Evolutionary conservation across 2,888 invertebrate species (phyloP).

Genomic region (Willowsia nigromaculata): DNA sequence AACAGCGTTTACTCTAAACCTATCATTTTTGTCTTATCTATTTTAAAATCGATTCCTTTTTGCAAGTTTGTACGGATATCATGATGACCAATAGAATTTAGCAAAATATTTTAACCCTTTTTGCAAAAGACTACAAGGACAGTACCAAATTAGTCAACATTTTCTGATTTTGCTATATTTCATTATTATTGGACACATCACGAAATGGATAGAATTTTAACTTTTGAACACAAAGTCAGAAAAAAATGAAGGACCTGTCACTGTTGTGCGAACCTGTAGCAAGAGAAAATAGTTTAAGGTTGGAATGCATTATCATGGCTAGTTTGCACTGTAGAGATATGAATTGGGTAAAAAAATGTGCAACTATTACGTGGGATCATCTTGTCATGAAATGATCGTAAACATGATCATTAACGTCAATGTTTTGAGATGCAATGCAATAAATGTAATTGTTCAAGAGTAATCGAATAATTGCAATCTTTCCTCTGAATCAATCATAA

Average conservation of each 20-base stretch:
- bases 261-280: not conserved
- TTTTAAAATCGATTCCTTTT: too few relatives aligned
- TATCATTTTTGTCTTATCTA: too few relatives aligned
- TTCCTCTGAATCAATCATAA: slow-evolving; percentile 25
- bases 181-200: not conserved
- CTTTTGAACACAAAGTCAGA: too few relatives aligned
- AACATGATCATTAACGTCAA: slow-evolving; percentile 17
- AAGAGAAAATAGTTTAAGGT: slow-evolving; percentile 41
- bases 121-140: not conserved
- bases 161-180: slow-evolving; percentile 13
- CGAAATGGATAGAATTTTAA: not conserved
- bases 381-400: slow-evolving; percentile 14
- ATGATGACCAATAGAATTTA: too few relatives aligned
- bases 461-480: slow-evolving; percentile 31
- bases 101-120: too few relatives aligned
- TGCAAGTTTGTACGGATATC: too few relatives aligned
- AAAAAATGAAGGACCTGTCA: slow-evolving; percentile 10
- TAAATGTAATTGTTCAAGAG: slow-evolving; percentile 3
- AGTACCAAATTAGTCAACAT: not conserved
- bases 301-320: not conserved
- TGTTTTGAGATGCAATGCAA: not conserved
- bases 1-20: too few relatives aligned
- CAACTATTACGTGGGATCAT: not conserved
- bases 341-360: not conserved
- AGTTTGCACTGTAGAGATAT: not conserved